Percentiles rank a stretch among this genome's conserved stretches.
These are phyloP conservation scores for Dicroscelio sp. DNA, from an alignment of 2,888 invertebrate species.

Conservation along the genomic window DNA sequence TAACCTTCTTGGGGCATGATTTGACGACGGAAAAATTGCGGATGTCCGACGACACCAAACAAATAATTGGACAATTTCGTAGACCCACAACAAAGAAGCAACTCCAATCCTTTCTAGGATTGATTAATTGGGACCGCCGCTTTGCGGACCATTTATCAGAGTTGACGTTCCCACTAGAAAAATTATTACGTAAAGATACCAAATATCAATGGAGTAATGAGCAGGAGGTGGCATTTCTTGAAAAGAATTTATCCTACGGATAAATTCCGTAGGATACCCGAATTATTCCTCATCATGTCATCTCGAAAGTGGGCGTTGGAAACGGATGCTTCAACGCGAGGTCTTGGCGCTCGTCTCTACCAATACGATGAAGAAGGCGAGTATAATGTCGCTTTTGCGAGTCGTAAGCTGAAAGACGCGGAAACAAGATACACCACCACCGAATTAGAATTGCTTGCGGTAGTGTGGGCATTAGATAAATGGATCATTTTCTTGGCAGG, in stretches of 20 bases:
- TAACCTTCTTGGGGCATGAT: neutral
- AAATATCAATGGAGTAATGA: neutral
- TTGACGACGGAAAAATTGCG: neutral
- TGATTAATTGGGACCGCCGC: neutral
- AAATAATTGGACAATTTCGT: neutral
- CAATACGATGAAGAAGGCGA: slow-evolving; percentile 1
- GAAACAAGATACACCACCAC: slow-evolving; percentile 23
- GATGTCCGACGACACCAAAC: neutral
- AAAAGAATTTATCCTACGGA: no score
- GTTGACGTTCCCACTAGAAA: neutral
- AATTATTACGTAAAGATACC: neutral
- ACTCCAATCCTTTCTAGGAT: neutral
- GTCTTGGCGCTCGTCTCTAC: neutral
- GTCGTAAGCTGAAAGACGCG: neutral
- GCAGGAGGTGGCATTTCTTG: no score
- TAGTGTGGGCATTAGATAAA: neutral
- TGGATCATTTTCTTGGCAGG: neutral
- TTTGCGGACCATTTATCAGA: neutral
- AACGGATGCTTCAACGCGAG: no score
- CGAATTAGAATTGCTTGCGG: neutral
- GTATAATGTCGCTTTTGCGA: slow-evolving; percentile 21
- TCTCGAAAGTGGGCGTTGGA: neutral
- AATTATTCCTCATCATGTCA: neutral
- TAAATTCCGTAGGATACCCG: neutral
- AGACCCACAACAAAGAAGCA: neutral